These are phyloP conservation scores for Torymus aiolomorphi DNA, from an alignment of 2,888 invertebrate genomes.

Conservation along the genomic window DNA sequence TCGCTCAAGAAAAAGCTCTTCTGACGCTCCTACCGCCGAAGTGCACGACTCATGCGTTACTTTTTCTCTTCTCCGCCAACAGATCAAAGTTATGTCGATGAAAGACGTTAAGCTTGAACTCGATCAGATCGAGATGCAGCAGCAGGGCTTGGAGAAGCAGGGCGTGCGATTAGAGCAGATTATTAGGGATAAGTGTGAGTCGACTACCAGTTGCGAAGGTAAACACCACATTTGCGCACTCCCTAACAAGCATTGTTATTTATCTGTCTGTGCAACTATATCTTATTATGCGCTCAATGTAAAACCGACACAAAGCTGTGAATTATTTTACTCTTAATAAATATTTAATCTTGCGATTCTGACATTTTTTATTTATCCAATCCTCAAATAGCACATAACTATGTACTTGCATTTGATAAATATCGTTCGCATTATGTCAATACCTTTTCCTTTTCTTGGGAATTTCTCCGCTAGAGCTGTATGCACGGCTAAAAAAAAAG, in stretches of 20 bases:
- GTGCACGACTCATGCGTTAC: background rate
- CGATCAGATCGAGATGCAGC: slow-evolving; percentile 89
- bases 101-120: slow-evolving; percentile 82
- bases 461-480: too few relatives aligned
- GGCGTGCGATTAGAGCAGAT: slow-evolving; percentile 93
- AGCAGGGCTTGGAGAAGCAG: slow-evolving; percentile 91
- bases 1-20: slow-evolving; percentile 53
- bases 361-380: slow-evolving; percentile 38
- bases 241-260: background rate
- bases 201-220: slow-evolving; percentile 73
- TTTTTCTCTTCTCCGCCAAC: slow-evolving; percentile 32
- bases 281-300: slow-evolving; percentile 21
- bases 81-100: slow-evolving; percentile 77
- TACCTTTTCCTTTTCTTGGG: too few relatives aligned
- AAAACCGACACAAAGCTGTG: slow-evolving; percentile 32
- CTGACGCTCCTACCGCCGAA: background rate
- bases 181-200: slow-evolving; percentile 89
- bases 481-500: too few relatives aligned
- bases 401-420: too few relatives aligned
- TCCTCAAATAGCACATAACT: slow-evolving; percentile 43
- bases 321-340: slow-evolving; percentile 41
- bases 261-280: background rate
- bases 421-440: too few relatives aligned
- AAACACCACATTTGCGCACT: slow-evolving; percentile 35
- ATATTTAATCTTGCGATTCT: slow-evolving; percentile 30